phyloP scores from a whole-genome alignment of 2,113 vertebrate species.

The Sceloporus tristichus region DNA sequence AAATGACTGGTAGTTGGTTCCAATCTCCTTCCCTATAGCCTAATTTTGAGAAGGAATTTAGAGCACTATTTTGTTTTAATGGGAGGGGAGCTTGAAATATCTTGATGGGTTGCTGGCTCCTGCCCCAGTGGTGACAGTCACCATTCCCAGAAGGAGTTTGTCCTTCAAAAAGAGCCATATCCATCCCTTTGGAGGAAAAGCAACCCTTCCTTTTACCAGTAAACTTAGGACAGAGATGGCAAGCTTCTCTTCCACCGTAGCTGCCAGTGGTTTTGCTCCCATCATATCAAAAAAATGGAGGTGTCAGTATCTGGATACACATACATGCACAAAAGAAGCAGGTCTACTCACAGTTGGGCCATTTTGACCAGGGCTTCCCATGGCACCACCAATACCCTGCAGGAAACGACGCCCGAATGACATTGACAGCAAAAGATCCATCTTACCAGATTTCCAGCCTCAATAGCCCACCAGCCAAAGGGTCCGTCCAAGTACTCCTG shows the following conservation, averaged over 20 bases:
- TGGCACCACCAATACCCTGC: constrained; percentile 79
- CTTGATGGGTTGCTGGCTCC: not conserved
- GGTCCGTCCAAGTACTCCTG: too few relatives aligned
- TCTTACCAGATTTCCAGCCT: too few relatives aligned
- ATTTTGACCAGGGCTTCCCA: constrained; percentile 77
- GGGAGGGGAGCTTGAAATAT: not conserved
- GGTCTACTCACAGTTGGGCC: constrained; percentile 78
- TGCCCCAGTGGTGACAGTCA: too few relatives aligned
- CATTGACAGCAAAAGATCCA: not conserved
- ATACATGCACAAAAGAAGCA: rapidly evolving
- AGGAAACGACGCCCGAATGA: not conserved
- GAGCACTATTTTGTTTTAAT: not conserved
- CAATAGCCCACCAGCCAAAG: too few relatives aligned
- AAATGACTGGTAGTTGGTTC: not conserved
- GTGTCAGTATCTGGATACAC: too few relatives aligned
- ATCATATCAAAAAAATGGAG: too few relatives aligned
- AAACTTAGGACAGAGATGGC: too few relatives aligned
- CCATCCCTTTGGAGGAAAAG: too few relatives aligned
- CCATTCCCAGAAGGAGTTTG: too few relatives aligned
- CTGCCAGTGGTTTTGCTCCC: not conserved
- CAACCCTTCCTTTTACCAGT: too few relatives aligned
- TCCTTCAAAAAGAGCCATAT: too few relatives aligned
- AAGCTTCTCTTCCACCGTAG: too few relatives aligned
- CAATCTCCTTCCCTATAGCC: not conserved
- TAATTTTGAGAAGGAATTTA: not conserved